Evolutionary conservation across 2,888 invertebrate genomes (phyloP).

Genomic region (Pyrochroa serraticornis): DNA sequence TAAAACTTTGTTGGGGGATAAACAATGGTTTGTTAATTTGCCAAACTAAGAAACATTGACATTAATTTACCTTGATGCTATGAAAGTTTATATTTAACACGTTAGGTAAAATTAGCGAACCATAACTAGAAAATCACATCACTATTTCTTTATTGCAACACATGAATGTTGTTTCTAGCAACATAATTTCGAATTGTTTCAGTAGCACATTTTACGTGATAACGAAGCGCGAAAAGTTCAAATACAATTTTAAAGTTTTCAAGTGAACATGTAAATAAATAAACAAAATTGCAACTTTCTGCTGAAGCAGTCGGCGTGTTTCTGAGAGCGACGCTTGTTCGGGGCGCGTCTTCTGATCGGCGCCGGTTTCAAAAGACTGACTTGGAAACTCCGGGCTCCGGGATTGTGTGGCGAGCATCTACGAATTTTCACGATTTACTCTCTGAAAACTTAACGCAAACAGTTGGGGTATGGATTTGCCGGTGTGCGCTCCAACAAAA

Average conservation of each 20-base stretch:
- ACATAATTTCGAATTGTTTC: background rate
- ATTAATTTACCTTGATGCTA: no score
- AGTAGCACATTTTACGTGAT: conserved; percentile 6
- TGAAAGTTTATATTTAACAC: no score
- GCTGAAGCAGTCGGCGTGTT: conserved; percentile 14
- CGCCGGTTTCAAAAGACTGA: conserved; percentile 29
- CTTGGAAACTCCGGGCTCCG: conserved; percentile 30
- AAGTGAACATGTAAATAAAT: background rate
- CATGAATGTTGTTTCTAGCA: no score
- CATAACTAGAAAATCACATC: no score
- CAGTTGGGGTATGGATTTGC: conserved; percentile 27
- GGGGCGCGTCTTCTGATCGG: conserved; percentile 23
- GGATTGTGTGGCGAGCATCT: conserved; percentile 27
- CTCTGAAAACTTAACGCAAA: conserved; percentile 28
- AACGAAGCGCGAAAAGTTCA: background rate
- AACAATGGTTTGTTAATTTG: no score
- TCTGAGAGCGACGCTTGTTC: conserved; percentile 10
- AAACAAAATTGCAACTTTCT: conserved; percentile 4
- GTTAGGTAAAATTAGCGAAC: no score
- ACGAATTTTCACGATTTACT: conserved; percentile 32
- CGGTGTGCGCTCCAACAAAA: conserved; percentile 16
- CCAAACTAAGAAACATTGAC: no score
- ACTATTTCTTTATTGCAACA: no score
- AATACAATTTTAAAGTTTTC: background rate
- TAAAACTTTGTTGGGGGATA: no score